Evolutionary conservation across 2,888 invertebrate species (phyloP), one percentile per base, ranked within the genome.

Genomic region (Apamea monoglypha): DNA sequence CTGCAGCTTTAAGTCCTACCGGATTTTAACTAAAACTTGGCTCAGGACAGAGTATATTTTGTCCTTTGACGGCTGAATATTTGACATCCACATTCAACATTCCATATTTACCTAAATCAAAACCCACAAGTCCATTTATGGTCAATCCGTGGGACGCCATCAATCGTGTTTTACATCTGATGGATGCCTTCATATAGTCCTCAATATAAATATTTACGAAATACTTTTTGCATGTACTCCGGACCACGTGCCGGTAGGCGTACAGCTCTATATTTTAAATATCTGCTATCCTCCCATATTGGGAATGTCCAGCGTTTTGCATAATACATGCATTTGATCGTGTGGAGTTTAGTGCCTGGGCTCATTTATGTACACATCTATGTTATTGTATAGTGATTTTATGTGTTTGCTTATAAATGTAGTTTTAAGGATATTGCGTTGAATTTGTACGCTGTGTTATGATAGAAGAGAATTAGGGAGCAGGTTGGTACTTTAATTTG

Each of bases 121-220:
- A 82, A 72, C 61, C 18, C 29, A 25, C 59, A 14, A n/a, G 40
- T 40, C 78, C 69, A 36, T 74, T 76, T 82, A 74, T 76, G 70
- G 84, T 67, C 76, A 72, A 83, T 79, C 73, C 72, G 77, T 83
- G 69, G 71, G 76, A 78, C 77, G 64, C 81, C 88, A 91, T 92
- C 89, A 90, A 91, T 91, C 90, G 69, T 72, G 75, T 75, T 82
- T 64, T 32, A 76, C 82, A 86, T 90, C 86, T 90, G 91, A 92
- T 88, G 87, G 87, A 89, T 88, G 84, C 84, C 83, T 87, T 88
- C 87, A 90, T 85, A 83, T 85, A 83, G 80, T 67, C 44, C 67
- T 66, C 76, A 89, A 87, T 83, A 91, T 92, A 91, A 90, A 93
- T 93, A 92, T 92, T 90, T 89, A 92, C 89, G 88, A 82, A 85